Evolutionary conservation across 2,113 vertebrate species (phyloP).

Genomic region (Gambusia affinis): DNA sequence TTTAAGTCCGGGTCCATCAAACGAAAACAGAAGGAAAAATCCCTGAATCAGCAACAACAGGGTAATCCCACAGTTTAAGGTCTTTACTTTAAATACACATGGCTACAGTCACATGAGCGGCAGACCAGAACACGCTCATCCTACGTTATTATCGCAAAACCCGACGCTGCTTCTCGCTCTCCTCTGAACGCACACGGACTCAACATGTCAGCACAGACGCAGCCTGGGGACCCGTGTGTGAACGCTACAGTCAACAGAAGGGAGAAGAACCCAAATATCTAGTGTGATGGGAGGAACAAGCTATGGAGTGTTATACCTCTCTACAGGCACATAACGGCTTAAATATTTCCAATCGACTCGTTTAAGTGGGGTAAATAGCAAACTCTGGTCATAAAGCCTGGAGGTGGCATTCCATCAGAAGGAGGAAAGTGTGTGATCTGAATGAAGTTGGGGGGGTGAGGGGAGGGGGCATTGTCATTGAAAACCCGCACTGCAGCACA

Average conservation of each 20-base stretch:
- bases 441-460: not conserved
- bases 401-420: slow-evolving; percentile 50
- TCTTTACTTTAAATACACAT: slow-evolving; percentile 54
- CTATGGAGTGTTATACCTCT: slow-evolving; percentile 46
- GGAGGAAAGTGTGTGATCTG: slow-evolving; percentile 20
- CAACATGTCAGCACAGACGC: not conserved
- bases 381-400: slow-evolving; percentile 34
- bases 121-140: slow-evolving; percentile 34
- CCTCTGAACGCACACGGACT: not conserved
- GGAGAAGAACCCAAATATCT: slow-evolving; percentile 25
- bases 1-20: slow-evolving; percentile 1
- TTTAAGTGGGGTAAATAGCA: not conserved
- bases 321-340: slow-evolving; percentile 12
- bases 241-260: slow-evolving; percentile 10
- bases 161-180: slow-evolving; percentile 1
- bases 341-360: slow-evolving; percentile 38
- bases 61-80: slow-evolving; percentile 65
- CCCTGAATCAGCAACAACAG: slow-evolving; percentile 38
- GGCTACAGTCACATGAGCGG: slow-evolving; percentile 48
- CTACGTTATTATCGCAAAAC: slow-evolving; percentile 35
- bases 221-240: slow-evolving; percentile 7
- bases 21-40: slow-evolving; percentile 23
- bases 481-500: slow-evolving; percentile 28
- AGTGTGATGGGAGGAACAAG: slow-evolving; percentile 20
- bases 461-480: slow-evolving; percentile 73